A percentile compares a stretch with the other conserved stretches of the same genome.
These are phyloP conservation scores for Drosophila picticornis DNA, from an alignment of 2,888 invertebrate species.

Conservation along the genomic window DNA sequence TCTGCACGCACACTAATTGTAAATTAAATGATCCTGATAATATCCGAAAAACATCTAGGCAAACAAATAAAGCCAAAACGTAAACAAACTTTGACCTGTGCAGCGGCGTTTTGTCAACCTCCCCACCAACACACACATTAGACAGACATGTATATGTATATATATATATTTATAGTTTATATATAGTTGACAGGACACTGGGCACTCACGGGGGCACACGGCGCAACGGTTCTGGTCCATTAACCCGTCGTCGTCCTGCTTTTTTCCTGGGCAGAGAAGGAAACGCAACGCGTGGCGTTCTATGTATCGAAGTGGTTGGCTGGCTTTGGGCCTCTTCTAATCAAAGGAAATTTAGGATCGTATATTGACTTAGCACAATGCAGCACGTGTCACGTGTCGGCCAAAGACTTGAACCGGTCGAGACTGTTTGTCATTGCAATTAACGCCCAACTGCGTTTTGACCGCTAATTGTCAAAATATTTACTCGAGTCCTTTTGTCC, in stretches of 20 bases:
- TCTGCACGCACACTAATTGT: slow-evolving; percentile 71
- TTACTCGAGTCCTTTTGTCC: slow-evolving; percentile 57
- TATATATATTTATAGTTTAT: not conserved
- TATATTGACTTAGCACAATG: slow-evolving; percentile 57
- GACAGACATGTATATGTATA: slow-evolving; percentile 2
- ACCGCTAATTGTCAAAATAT: slow-evolving; percentile 83
- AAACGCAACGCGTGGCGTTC: slow-evolving; percentile 59
- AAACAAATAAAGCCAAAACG: slow-evolving; percentile 74
- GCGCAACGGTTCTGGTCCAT: slow-evolving; percentile 83
- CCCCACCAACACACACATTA: slow-evolving; percentile 26
- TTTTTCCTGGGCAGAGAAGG: slow-evolving; percentile 21
- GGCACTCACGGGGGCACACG: slow-evolving; percentile 71
- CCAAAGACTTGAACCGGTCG: slow-evolving; percentile 38
- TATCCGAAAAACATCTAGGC: slow-evolving; percentile 78
- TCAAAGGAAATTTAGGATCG: slow-evolving; percentile 64
- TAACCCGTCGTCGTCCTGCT: slow-evolving; percentile 77
- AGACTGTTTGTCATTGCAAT: slow-evolving; percentile 72
- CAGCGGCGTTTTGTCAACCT: slow-evolving; percentile 62
- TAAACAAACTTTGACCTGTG: slow-evolving; percentile 74
- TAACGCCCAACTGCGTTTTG: slow-evolving; percentile 73
- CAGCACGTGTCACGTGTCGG: slow-evolving; percentile 62
- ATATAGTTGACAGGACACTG: slow-evolving; percentile 28
- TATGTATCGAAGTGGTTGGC: slow-evolving; percentile 18
- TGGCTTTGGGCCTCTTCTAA: slow-evolving; percentile 23
- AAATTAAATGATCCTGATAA: slow-evolving; percentile 81